Base-by-base conservation (phyloP, 2,113 vertebrate genomes). In the Conger conger region DNA sequence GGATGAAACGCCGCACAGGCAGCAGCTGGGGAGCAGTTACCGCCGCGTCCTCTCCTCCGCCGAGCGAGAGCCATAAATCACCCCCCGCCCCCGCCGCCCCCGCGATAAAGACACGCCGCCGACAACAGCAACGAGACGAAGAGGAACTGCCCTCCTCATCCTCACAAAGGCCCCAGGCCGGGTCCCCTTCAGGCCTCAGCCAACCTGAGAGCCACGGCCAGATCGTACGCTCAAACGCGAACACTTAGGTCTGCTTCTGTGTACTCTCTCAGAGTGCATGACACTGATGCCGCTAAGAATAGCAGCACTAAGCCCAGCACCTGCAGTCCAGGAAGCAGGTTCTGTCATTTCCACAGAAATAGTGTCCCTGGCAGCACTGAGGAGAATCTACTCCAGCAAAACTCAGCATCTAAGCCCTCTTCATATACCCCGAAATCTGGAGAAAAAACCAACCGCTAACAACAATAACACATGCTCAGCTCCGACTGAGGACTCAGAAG, bases 21-120 rank as follows among this genome's bases (percentile, higher is more conserved):
- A 82, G 53, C 33, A 57, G 13, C 33, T 5, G n/a, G 30, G 40
- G 79, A 82, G 60, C 16, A 82, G 80, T 57, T 82, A 82, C 50
- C 13, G 33, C 42, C 18, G 38, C 42, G 38, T 17, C 54, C 50
- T 33, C 6, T 82, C 3, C 53, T 60, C n/a, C 30, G 50, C 18
- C 9, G 30, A 2, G 33, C 7, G 50, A 45, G n/a, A 30, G 16
- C 27, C 23, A 50, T 80, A 80, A 80, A 80, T 80, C 79, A 80
- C 40, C 36, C 3, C 42, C 9, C 79, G 20, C 37, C 38, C n/a
- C 79, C 42, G 40, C 42, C 27, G 37, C 42, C 15, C 8, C 38
- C 1, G 68, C 9, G 11, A 73, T 73, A 73, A 73, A 73, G 68
- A 73, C 68, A 30, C n/a, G 68, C 27, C 30, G 9, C 27, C 3